Conservation (phyloP, 2,888 invertebrate species). For the Melanotus villosus region DNA sequence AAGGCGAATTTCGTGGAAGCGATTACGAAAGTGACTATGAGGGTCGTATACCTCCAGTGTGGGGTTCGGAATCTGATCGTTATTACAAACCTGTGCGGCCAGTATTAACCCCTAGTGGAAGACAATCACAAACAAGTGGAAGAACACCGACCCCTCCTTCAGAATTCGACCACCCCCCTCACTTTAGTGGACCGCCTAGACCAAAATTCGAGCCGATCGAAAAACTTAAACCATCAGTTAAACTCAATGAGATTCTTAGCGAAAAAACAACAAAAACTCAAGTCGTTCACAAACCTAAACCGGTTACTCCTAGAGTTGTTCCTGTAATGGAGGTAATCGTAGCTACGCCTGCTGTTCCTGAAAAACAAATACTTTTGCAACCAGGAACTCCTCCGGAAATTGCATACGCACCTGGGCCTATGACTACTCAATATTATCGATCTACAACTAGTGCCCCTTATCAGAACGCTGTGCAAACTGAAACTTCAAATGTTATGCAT, state of each 20-base stretch:
- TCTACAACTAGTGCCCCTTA: slow-evolving; percentile 72
- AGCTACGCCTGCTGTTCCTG: slow-evolving; percentile 61
- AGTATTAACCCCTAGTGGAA: slow-evolving; percentile 70
- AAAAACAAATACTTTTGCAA: slow-evolving; percentile 67
- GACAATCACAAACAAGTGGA: slow-evolving; percentile 67
- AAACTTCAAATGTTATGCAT: slow-evolving; percentile 79
- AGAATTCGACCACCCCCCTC: slow-evolving; percentile 71
- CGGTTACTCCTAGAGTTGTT: slow-evolving; percentile 67
- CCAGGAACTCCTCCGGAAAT: slow-evolving; percentile 75
- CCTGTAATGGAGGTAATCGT: slow-evolving; percentile 59
- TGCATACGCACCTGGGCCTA: slow-evolving; percentile 71
- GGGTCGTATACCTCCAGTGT: slow-evolving; percentile 74
- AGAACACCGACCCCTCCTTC: slow-evolving; percentile 73
- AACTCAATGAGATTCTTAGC: slow-evolving; percentile 60
- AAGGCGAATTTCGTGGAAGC: slow-evolving; percentile 77
- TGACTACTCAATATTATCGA: slow-evolving; percentile 71
- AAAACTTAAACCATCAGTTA: slow-evolving; percentile 62
- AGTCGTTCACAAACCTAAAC: slow-evolving; percentile 71
- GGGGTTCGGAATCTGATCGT: slow-evolving; percentile 73
- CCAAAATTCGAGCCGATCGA: slow-evolving; percentile 75
- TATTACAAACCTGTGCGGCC: slow-evolving; percentile 75
- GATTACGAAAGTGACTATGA: slow-evolving; percentile 83
- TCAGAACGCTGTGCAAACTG: slow-evolving; percentile 76
- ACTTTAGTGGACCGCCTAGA: slow-evolving; percentile 67
- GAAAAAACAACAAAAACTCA: slow-evolving; percentile 66